These are phyloP conservation scores for Melanotaenia maccullochi DNA, from an alignment of 2,797 vertebrate genomes.

Conservation along the genomic window DNA sequence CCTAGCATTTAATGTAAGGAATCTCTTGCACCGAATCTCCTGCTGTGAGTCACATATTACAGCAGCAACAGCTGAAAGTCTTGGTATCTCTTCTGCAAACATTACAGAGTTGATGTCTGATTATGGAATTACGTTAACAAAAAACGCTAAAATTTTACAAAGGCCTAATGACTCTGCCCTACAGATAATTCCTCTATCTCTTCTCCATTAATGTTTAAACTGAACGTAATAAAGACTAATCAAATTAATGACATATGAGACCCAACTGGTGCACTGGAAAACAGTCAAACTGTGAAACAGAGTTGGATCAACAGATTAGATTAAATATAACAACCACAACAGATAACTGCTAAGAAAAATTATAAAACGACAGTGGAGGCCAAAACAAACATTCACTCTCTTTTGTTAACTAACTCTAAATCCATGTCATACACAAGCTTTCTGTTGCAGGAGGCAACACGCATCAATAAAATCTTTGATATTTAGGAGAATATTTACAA, in stretches of 20 bases:
- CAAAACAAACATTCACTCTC: background rate
- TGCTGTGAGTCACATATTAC: too few relatives aligned
- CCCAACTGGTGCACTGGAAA: background rate
- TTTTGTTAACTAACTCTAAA: background rate
- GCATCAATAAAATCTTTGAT: background rate
- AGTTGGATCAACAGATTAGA: slow-evolving; percentile 2
- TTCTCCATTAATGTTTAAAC: background rate
- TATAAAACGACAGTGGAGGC: slow-evolving; percentile 1
- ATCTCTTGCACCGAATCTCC: too few relatives aligned
- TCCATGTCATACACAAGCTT: background rate
- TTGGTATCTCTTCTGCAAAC: background rate
- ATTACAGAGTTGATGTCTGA: background rate
- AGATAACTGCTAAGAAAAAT: background rate
- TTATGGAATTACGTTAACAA: too few relatives aligned
- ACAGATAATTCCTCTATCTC: background rate
- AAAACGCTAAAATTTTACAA: background rate
- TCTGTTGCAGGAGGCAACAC: background rate
- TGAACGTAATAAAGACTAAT: background rate
- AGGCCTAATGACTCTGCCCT: background rate
- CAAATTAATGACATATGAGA: background rate
- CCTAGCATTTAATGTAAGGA: too few relatives aligned
- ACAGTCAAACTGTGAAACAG: background rate
- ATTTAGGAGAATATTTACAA: too few relatives aligned
- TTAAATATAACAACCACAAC: background rate
- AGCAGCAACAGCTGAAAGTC: background rate